Conservation (phyloP, 2,888 invertebrate genomes). For the Morinoia aosen region DNA sequence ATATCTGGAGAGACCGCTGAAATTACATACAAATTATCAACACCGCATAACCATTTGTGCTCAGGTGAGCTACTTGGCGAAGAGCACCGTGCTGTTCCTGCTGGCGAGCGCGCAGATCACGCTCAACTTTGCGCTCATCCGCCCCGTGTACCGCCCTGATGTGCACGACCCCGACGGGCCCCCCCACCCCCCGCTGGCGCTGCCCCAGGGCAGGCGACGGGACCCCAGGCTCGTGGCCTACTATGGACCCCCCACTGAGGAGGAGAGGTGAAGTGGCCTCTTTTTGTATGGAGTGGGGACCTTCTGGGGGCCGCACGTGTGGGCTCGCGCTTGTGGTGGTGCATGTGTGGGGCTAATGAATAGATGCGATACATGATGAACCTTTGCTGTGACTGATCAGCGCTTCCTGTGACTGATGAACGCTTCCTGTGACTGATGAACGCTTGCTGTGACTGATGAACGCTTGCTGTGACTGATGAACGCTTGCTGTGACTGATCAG, state of each 20-base stretch:
- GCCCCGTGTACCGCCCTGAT: slow-evolving; percentile 20
- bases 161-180: slow-evolving; percentile 43
- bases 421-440: no score
- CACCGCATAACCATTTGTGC: background rate
- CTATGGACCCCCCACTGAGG: slow-evolving; percentile 49
- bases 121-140: slow-evolving; percentile 30
- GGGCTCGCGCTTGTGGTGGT: background rate
- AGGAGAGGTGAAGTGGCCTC: background rate
- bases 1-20: background rate
- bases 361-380: no score
- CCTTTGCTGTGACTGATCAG: no score
- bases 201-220: slow-evolving; percentile 29
- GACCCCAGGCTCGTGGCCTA: slow-evolving; percentile 38
- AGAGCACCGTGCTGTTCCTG: slow-evolving; percentile 69
- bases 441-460: no score
- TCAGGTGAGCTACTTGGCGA: slow-evolving; percentile 68
- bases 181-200: slow-evolving; percentile 43
- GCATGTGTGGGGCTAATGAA: background rate
- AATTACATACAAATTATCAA: background rate
- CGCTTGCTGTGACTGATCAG: no score
- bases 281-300: no score
- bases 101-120: slow-evolving; percentile 68
- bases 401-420: no score
- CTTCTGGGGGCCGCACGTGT: no score
- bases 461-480: no score